A percentile compares a stretch with the other conserved stretches of the same genome.
Evolutionary conservation across 2,113 vertebrate species (phyloP).

Genomic region (Boulengeromyrus knoepffleri): DNA sequence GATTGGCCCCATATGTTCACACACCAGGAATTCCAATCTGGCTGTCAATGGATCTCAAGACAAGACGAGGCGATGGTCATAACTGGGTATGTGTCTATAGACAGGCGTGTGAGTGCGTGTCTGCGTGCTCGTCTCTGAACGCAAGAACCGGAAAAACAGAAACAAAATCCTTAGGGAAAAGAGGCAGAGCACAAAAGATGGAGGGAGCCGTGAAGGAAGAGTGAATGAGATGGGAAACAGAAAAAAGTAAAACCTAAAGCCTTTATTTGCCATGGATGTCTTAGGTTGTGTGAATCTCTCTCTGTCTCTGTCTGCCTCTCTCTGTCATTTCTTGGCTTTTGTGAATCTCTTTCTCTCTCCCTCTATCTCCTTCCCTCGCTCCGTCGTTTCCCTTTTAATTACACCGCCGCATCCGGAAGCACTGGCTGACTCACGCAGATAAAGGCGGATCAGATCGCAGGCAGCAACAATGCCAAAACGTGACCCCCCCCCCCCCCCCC

Average conservation of each 20-base stretch:
- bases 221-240: not conserved
- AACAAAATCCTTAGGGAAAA: not conserved
- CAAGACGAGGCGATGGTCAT: not conserved
- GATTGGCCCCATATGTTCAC: not conserved
- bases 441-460: slow-evolving; percentile 9
- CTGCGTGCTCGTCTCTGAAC: slow-evolving; percentile 14
- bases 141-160: not conserved
- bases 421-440: slow-evolving; percentile 20
- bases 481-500: not conserved
- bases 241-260: not conserved
- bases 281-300: not conserved
- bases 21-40: not conserved
- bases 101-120: slow-evolving; percentile 14
- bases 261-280: not conserved
- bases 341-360: not conserved
- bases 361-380: slow-evolving; percentile 3
- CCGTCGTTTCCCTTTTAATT: slow-evolving; percentile 7
- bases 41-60: not conserved
- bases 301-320: not conserved
- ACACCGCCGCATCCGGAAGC: slow-evolving; percentile 10
- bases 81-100: not conserved
- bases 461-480: not conserved
- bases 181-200: not conserved
- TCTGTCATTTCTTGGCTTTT: not conserved
- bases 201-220: not conserved